phyloP scores from a whole-genome alignment of 2,888 invertebrate genomes.

The Glyphotaelius pellucidus region DNA sequence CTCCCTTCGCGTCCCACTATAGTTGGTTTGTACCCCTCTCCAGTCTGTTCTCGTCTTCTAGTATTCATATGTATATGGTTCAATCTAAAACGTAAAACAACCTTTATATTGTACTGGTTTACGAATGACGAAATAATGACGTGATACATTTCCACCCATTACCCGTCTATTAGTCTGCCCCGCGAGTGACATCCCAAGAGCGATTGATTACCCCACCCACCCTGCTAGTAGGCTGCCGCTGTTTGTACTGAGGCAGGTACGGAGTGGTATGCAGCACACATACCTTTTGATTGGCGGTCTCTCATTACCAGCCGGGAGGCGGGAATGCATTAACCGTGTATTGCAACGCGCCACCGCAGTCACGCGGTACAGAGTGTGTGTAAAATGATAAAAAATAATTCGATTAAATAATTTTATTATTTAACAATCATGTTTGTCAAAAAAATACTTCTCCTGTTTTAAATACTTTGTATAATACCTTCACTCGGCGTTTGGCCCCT shows the following conservation, averaged over 20 bases:
- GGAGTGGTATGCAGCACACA: background rate
- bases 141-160: background rate
- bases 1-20: too few species aligned
- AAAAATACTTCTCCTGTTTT: too few species aligned
- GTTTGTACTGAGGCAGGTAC: background rate
- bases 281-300: conserved; percentile 8
- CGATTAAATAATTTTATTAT: too few species aligned
- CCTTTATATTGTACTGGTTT: background rate
- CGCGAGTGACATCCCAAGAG: background rate
- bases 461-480: too few species aligned
- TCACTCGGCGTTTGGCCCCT: too few species aligned
- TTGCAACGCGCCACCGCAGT: background rate
- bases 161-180: background rate
- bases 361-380: background rate
- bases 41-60: too few species aligned
- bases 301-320: conserved; percentile 4
- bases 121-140: background rate
- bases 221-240: background rate
- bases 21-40: too few species aligned
- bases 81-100: too few species aligned
- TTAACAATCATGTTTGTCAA: too few species aligned
- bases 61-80: too few species aligned
- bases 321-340: background rate
- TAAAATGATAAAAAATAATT: background rate
- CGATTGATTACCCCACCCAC: background rate